Base-by-base conservation (phyloP, 2,113 vertebrate species). In the Xenus cinereus region DNA sequence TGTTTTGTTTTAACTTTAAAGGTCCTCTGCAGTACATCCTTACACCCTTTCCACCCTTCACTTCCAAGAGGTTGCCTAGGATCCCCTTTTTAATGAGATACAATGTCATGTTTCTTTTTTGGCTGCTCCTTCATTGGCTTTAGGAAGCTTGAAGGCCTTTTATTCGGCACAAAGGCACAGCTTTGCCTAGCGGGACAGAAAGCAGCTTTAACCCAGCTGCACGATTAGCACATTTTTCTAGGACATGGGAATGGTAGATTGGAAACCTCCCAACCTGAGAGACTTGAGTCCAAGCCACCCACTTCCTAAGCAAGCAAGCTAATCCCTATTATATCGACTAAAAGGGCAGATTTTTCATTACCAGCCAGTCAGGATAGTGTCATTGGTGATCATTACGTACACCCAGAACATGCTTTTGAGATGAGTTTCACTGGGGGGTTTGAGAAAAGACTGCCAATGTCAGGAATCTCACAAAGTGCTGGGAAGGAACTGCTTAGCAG, bases 151-250 rank as follows among this genome's bases (percentile, higher is more conserved):
- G 53, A 92, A 78, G 54, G 37, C 20, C 64, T 66, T 86, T 93
- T 46, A 72, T 66, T 32, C 26, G 35, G 64, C 50, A 90, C 64
- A 87, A 81, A 87, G 66, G 60, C 64, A 74, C 56, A 85, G 78
- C 51, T 94, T 74, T 93, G 72, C 75, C 37, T 43, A 74, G 60
- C 20, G 73, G 27, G 87, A 85, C 7, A 73, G 83, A 93, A 92
- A 93, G 46, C 50, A 92, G 83, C 56, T 90, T 95, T 84, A 87
- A 90, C 51, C 86, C 89, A 95, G 83, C 46, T 87, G 68, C 59
- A 41, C 1, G 75, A 90, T 90, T 91, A 62, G 20, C 59, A 79
- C 87, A 73, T 84, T 95, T 91, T 94, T 96, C 87, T 91, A 84
- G 78, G 85, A 93, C 78, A 80, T 46, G 20, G 83, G 59, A 69